phyloP scores from a whole-genome alignment of 2,113 vertebrate genomes.

The Passer domesticus region DNA sequence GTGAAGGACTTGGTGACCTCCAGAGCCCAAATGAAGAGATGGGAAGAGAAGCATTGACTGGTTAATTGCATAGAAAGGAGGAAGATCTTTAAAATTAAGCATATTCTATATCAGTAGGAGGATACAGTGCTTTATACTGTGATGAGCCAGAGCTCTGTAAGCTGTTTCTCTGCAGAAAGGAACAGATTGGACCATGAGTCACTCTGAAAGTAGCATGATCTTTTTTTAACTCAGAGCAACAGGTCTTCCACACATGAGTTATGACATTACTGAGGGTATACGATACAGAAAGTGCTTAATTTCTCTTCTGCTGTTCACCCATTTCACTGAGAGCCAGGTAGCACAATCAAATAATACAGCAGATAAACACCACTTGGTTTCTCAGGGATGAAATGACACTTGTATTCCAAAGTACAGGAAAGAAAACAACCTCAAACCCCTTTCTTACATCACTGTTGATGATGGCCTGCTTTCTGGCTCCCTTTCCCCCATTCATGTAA shows the following conservation, averaged over 20 bases:
- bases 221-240: slow-evolving; percentile 31
- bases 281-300: neutral
- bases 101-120: neutral
- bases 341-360: neutral
- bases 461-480: neutral
- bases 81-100: neutral
- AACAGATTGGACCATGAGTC: slow-evolving; percentile 49
- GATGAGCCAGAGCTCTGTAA: slow-evolving; percentile 2
- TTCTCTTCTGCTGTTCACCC: neutral
- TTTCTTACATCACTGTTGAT: neutral
- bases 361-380: neutral
- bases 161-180: neutral
- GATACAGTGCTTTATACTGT: neutral
- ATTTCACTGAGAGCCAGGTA: neutral
- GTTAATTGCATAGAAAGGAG: neutral
- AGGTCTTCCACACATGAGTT: slow-evolving; percentile 8
- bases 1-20: fast-evolving
- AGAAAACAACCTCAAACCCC: neutral
- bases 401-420: neutral
- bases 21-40: neutral
- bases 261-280: neutral
- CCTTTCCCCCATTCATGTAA: neutral
- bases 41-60: neutral
- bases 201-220: neutral
- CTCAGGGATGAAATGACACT: neutral